phyloP scores from a whole-genome alignment of 2,888 invertebrate species.

The Synanthedon tipuliformis region DNA sequence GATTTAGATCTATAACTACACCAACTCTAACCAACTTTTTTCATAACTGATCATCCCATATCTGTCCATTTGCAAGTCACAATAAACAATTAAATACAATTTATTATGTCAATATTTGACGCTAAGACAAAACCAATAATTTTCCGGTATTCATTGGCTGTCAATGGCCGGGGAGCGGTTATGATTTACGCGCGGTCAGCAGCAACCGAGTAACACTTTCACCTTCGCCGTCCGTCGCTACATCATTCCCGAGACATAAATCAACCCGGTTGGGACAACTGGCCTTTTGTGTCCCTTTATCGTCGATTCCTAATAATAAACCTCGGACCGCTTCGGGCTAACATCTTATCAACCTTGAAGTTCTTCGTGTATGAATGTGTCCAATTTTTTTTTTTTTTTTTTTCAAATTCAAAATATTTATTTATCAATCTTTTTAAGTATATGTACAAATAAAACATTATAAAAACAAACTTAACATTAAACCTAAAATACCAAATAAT shows the following conservation, averaged over 20 bases:
- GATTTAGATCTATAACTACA: no score
- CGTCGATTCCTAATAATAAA: constrained; percentile 21
- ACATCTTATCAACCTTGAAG: constrained; percentile 21
- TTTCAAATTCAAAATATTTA: no score
- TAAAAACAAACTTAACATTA: no score
- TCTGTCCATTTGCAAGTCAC: no score
- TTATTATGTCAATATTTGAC: not conserved
- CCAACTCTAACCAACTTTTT: no score
- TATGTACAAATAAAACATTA: no score
- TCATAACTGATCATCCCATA: no score
- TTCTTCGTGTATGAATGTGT: constrained; percentile 2
- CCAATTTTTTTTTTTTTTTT: no score
- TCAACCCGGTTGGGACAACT: constrained; percentile 39
- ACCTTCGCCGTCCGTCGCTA: constrained; percentile 31
- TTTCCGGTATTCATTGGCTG: constrained; percentile 50
- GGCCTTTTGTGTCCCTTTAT: constrained; percentile 38
- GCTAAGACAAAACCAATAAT: constrained; percentile 27
- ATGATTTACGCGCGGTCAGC: constrained; percentile 47
- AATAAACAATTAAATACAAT: not conserved
- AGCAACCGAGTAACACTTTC: constrained; percentile 38
- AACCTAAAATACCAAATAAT: no score
- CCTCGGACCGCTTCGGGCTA: not conserved
- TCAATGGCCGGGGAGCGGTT: constrained; percentile 48
- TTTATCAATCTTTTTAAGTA: no score
- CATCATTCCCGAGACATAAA: constrained; percentile 46